Percentiles rank a stretch among this genome's conserved stretches.
phyloP scores from a whole-genome alignment of 2,113 vertebrate genomes.

The Picathartes gymnocephalus region DNA sequence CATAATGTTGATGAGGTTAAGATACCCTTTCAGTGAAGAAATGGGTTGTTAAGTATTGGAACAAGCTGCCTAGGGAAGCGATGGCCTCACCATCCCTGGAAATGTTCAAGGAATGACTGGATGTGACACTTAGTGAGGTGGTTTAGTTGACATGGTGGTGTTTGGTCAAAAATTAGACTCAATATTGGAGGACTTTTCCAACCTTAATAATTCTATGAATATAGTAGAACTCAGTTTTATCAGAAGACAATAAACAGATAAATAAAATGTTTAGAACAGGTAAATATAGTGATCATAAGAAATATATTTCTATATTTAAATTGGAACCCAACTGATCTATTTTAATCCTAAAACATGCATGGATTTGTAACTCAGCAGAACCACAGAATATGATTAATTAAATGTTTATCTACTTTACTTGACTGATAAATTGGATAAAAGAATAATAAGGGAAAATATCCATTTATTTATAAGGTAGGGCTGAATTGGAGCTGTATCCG shows the following conservation, averaged over 20 bases:
- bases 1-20: neutral
- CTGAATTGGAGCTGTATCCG: neutral
- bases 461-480: neutral
- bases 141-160: neutral
- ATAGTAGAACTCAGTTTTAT: neutral
- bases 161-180: neutral
- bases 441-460: neutral
- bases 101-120: too few relatives aligned
- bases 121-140: too few relatives aligned
- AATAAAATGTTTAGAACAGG: neutral
- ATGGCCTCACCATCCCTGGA: too few relatives aligned
- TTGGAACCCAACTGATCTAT: neutral
- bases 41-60: neutral
- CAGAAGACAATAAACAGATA: neutral
- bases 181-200: neutral
- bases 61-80: neutral
- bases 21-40: neutral
- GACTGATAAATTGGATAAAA: neutral
- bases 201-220: neutral
- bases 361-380: neutral
- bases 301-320: neutral
- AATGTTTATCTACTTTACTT: neutral
- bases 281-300: neutral
- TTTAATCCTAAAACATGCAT: neutral
- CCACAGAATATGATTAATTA: neutral